Conservation (phyloP, 2,888 invertebrate species). For the Anarsia innoxiella region DNA sequence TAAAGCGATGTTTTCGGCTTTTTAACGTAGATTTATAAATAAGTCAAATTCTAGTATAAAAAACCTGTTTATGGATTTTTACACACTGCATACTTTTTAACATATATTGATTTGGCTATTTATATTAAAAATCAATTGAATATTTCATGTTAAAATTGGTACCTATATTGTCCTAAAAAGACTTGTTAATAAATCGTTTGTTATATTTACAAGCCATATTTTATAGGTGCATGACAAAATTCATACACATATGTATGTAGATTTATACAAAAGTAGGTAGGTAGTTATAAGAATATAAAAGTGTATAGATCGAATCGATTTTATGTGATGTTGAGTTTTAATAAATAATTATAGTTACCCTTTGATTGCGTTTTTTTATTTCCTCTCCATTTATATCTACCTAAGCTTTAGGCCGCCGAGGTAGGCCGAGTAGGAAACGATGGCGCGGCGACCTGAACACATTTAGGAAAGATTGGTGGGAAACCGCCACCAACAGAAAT, state of each 20-base stretch:
- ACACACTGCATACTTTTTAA: no score
- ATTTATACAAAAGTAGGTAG: constrained; percentile 14
- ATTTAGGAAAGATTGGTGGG: background rate
- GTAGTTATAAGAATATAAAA: constrained; percentile 27
- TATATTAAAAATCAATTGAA: no score
- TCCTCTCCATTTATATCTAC: background rate
- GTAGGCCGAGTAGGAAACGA: background rate
- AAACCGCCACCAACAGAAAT: background rate
- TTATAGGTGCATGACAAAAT: constrained; percentile 8
- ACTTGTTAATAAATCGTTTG: no score
- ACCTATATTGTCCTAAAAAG: no score
- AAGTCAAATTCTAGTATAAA: no score
- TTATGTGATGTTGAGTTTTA: constrained; percentile 63
- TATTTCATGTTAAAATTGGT: no score
- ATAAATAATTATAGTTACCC: constrained; percentile 63
- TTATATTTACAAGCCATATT: background rate
- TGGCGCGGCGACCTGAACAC: no score
- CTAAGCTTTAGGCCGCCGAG: background rate
- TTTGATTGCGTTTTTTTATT: constrained; percentile 18
- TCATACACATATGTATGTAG: constrained; percentile 1
- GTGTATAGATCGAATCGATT: constrained; percentile 29
- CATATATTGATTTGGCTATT: no score
- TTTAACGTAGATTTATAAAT: no score
- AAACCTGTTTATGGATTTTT: no score
- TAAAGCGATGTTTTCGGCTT: no score